phyloP scores from a whole-genome alignment of 2,113 vertebrate species.

The Rhinolophus ferrumequinum region DNA sequence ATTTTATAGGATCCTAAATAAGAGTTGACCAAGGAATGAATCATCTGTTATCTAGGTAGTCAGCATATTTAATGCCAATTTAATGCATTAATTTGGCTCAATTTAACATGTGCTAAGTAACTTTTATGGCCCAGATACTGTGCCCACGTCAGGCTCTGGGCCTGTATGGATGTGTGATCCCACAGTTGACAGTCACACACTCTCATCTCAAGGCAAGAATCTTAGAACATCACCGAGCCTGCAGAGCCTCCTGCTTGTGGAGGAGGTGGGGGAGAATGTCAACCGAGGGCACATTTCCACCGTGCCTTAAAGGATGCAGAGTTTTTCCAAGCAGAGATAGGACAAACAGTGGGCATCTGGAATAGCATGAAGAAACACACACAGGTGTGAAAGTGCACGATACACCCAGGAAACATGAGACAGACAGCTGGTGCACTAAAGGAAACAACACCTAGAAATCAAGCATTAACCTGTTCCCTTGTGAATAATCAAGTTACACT shows the following conservation, averaged over 20 bases:
- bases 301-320: not conserved
- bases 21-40: not conserved
- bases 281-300: not conserved
- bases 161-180: not conserved
- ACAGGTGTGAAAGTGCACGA: not conserved
- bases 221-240: not conserved
- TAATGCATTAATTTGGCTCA: not conserved
- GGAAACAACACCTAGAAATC: slow-evolving; percentile 3
- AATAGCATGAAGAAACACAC: not conserved
- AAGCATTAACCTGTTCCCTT: not conserved
- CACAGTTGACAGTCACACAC: not conserved
- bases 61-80: not conserved
- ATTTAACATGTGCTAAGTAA: not conserved
- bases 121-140: not conserved
- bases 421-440: not conserved
- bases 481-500: not conserved
- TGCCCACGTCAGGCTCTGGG: not conserved
- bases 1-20: not conserved
- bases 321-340: not conserved
- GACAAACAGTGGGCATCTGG: too few relatives aligned
- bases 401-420: not conserved
- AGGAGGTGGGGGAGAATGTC: not conserved
- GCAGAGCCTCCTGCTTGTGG: not conserved
- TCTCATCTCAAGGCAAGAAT: not conserved
- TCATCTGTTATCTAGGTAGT: not conserved